phyloP scores from a whole-genome alignment of 2,888 invertebrate species.

The Mimumesa dahlbomi region DNA sequence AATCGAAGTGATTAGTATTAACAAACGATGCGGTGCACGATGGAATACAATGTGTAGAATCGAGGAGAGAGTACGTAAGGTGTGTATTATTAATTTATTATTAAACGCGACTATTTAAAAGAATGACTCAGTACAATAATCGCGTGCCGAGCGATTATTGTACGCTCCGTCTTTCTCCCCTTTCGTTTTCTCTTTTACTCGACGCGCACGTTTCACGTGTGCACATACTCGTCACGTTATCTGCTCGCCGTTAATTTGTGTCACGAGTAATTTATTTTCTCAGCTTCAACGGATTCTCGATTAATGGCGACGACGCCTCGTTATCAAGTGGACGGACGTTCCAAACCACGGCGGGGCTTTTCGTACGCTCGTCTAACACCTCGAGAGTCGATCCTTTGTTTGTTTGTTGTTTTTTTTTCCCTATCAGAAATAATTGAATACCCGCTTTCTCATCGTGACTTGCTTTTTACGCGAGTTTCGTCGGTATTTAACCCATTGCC shows the following conservation, averaged over 20 bases:
- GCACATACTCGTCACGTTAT: conserved; percentile 15
- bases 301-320: conserved; percentile 1
- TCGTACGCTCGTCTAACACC: too few relatives aligned
- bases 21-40: too few relatives aligned
- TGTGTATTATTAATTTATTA: neutral
- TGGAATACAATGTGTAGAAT: neutral
- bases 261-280: conserved; percentile 38
- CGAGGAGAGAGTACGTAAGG: neutral
- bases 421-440: neutral
- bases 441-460: neutral
- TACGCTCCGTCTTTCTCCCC: neutral
- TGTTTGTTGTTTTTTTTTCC: neutral
- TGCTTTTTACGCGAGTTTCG: too few relatives aligned
- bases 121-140: conserved; percentile 21
- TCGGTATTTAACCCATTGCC: too few relatives aligned
- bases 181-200: neutral
- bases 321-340: neutral
- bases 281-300: neutral
- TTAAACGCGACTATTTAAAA: conserved; percentile 21
- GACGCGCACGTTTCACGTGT: neutral
- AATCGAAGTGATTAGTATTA: too few relatives aligned
- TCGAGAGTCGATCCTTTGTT: too few relatives aligned
- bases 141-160: neutral
- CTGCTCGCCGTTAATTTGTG: conserved; percentile 51
- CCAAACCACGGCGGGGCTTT: neutral